Conservation (phyloP, 2,113 vertebrate species). For the Silurus glanis region DNA sequence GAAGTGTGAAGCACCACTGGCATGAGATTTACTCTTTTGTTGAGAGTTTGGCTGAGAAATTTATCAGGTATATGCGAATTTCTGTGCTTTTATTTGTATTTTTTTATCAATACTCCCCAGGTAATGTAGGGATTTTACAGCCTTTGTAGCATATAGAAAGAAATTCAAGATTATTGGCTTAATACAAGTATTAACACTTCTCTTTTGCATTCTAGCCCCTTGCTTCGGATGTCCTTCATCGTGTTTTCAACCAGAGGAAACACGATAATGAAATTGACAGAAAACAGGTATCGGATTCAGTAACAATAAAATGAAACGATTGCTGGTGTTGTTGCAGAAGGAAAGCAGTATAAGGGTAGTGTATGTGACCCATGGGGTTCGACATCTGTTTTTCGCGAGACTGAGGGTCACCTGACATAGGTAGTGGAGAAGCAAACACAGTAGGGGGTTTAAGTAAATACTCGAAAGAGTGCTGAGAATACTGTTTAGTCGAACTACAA, state of each 20-base stretch:
- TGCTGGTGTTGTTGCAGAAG: background rate
- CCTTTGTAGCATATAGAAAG: background rate
- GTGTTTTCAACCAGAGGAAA: conserved; percentile 81
- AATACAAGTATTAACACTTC: background rate
- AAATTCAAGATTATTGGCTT: too few species aligned
- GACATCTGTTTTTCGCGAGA: background rate
- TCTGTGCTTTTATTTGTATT: background rate
- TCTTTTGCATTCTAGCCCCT: conserved; percentile 73
- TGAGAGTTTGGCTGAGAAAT: conserved; percentile 83
- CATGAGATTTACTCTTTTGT: conserved; percentile 84
- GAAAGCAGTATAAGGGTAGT: too few species aligned
- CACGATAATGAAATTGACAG: conserved; percentile 83
- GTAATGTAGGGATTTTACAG: background rate
- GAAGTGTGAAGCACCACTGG: conserved; percentile 88
- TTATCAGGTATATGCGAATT: conserved; percentile 78
- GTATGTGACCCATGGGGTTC: background rate
- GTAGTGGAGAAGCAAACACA: background rate
- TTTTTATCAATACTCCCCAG: background rate
- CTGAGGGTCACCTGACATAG: background rate
- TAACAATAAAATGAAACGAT: background rate
- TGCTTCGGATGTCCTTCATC: conserved; percentile 88
- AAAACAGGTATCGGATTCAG: conserved; percentile 74
- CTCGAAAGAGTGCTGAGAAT: too few species aligned
- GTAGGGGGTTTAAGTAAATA: too few species aligned
- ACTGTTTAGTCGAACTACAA: too few species aligned